phyloP scores from a whole-genome alignment of 1,140 invertebrate genomes.

The Tetragnatha versicolor region DNA sequence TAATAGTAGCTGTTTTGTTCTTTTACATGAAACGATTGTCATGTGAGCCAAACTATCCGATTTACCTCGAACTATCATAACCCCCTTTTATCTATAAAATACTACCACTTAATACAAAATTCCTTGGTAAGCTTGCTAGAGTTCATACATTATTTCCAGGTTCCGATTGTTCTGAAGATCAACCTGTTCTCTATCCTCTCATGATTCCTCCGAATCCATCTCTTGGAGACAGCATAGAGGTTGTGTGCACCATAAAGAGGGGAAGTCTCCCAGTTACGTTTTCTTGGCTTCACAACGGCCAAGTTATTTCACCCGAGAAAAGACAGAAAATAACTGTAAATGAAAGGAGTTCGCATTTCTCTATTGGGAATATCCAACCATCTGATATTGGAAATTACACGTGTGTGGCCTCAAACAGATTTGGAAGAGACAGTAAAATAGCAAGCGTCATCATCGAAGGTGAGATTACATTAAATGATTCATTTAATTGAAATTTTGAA shows the following conservation, averaged over 20 bases:
- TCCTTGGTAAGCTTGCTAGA: too few relatives aligned
- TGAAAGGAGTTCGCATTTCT: conserved; percentile 2
- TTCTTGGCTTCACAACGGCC: conserved; percentile 14
- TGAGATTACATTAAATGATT: too few relatives aligned
- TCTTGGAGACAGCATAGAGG: conserved; percentile 9
- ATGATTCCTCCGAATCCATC: conserved; percentile 1
- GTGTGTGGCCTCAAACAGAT: conserved; percentile 58
- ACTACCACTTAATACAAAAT: too few relatives aligned
- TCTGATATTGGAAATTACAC: conserved; percentile 60
- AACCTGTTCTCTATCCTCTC: conserved; percentile 24
- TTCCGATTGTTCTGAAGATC: neutral
- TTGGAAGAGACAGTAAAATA: conserved; percentile 55
- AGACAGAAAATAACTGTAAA: neutral
- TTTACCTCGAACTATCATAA: too few relatives aligned
- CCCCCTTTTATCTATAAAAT: too few relatives aligned
- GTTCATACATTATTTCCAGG: neutral
- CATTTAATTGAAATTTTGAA: too few relatives aligned
- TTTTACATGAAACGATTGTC: too few relatives aligned
- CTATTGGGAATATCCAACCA: neutral
- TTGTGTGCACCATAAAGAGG: conserved; percentile 13
- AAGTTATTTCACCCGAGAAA: neutral
- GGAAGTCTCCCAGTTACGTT: conserved; percentile 21
- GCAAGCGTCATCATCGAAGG: conserved; percentile 33
- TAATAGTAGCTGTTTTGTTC: too few relatives aligned
- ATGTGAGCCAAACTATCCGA: too few relatives aligned